A percentile compares a stretch with the other conserved stretches of the same genome.
These are phyloP conservation scores for Cotesia vestalis DNA, from an alignment of 1,140 invertebrate species.

Conservation along the genomic window DNA sequence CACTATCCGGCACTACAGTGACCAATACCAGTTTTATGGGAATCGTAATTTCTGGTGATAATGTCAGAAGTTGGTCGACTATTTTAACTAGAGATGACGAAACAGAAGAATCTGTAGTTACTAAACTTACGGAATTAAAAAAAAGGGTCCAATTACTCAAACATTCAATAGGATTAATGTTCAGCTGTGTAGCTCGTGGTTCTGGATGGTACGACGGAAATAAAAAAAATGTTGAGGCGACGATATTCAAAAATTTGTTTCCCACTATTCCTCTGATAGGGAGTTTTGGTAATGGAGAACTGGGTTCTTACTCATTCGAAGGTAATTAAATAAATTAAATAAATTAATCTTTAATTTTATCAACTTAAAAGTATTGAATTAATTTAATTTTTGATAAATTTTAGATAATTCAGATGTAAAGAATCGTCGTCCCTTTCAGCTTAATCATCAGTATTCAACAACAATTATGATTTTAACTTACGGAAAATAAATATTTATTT, in stretches of 20 bases:
- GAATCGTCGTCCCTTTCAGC: not conserved
- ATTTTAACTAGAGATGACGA: conserved; percentile 46
- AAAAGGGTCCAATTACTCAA: conserved; percentile 51
- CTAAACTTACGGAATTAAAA: conserved; percentile 46
- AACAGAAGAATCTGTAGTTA: conserved; percentile 45
- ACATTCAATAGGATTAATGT: conserved; percentile 68
- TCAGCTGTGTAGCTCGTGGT: conserved; percentile 69
- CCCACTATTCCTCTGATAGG: conserved; percentile 70
- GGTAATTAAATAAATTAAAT: conserved; percentile 5
- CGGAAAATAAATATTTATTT: conserved; percentile 39
- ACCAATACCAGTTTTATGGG: conserved; percentile 39
- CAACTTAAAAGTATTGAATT: not conserved
- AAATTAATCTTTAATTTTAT: no score
- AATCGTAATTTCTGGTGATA: conserved; percentile 50
- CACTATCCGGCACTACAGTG: conserved; percentile 25
- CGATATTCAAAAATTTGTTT: conserved; percentile 69
- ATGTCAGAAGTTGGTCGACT: conserved; percentile 56
- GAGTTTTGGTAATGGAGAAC: conserved; percentile 71
- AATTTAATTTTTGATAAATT: conserved; percentile 33
- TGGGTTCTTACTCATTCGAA: conserved; percentile 56
- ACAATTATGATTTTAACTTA: conserved; percentile 61
- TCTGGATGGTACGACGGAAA: conserved; percentile 51
- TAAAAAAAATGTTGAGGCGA: conserved; percentile 65
- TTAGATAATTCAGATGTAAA: conserved; percentile 34
- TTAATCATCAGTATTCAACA: conserved; percentile 47